These are phyloP conservation scores for Psephotus haematonotus DNA, from an alignment of 2,113 vertebrate species.

Conservation along the genomic window DNA sequence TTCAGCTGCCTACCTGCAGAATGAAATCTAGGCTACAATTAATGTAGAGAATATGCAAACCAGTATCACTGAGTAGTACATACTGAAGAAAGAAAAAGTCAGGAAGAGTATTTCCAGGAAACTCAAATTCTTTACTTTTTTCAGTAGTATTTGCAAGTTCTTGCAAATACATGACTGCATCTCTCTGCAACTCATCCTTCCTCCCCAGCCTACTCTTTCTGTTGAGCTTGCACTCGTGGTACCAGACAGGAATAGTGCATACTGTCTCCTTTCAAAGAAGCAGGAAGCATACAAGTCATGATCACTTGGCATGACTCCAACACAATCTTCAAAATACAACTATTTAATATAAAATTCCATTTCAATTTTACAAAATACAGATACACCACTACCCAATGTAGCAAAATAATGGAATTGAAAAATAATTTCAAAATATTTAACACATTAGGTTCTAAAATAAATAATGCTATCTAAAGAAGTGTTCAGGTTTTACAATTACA, in stretches of 20 bases:
- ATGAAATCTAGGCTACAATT: neutral
- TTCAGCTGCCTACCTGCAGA: neutral
- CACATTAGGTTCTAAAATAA: slow-evolving; percentile 61
- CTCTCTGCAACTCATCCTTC: neutral
- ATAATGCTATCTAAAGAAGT: slow-evolving; percentile 34
- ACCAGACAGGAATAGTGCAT: neutral
- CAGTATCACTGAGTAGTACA: neutral
- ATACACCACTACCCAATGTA: neutral
- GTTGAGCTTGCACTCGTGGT: neutral
- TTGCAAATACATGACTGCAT: neutral
- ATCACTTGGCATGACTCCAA: slow-evolving; percentile 5
- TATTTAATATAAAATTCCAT: slow-evolving; percentile 56
- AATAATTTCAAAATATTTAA: slow-evolving; percentile 64
- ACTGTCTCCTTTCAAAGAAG: neutral
- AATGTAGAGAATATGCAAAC: neutral
- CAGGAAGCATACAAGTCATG: neutral
- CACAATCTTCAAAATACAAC: neutral
- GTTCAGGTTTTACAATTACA: neutral
- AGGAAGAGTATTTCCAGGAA: neutral
- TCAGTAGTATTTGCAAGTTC: neutral
- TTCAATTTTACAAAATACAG: slow-evolving; percentile 60
- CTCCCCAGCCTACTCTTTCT: neutral
- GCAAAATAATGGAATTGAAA: slow-evolving; percentile 47
- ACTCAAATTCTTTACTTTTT: neutral
- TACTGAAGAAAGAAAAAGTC: neutral